Conservation (phyloP, 2,888 invertebrate genomes). For the Anthophora plumipes region DNA sequence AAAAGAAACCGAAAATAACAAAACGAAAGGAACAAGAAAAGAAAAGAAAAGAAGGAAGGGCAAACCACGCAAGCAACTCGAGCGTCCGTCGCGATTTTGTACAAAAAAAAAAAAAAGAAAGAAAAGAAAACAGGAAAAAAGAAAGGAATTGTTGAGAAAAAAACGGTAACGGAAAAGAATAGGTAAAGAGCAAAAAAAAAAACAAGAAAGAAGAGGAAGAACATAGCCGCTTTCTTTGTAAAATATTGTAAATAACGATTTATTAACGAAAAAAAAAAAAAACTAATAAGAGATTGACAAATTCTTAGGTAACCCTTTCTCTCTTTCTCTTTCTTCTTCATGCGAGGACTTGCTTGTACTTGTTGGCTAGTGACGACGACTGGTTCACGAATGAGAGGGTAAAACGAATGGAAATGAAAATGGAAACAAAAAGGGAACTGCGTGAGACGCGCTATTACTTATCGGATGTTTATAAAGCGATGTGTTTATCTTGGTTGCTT, state of each 20-base stretch:
- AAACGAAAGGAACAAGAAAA: slow-evolving; percentile 72
- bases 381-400: slow-evolving; percentile 23
- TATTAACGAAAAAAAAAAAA: slow-evolving; percentile 77
- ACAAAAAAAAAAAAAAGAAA: slow-evolving; percentile 66
- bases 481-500: slow-evolving; percentile 11
- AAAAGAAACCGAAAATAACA: slow-evolving; percentile 55
- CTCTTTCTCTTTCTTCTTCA: slow-evolving; percentile 64
- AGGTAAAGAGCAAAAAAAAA: slow-evolving; percentile 39
- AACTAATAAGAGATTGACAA: slow-evolving; percentile 74
- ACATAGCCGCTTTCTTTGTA: slow-evolving; percentile 83
- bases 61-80: slow-evolving; percentile 58
- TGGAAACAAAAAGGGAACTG: slow-evolving; percentile 2
- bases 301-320: slow-evolving; percentile 78
- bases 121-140: neutral
- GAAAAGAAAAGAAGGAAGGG: slow-evolving; percentile 62
- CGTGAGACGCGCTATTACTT: slow-evolving; percentile 26
- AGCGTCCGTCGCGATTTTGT: slow-evolving; percentile 75
- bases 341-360: slow-evolving; percentile 47
- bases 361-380: slow-evolving; percentile 19
- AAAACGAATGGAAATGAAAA: neutral
- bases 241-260: slow-evolving; percentile 84
- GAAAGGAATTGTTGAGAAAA: slow-evolving; percentile 52
- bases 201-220: slow-evolving; percentile 77
- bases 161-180: slow-evolving; percentile 20
- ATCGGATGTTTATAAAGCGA: slow-evolving; percentile 7